These are phyloP conservation scores for Anoplophora glabripennis DNA, from an alignment of 1,140 invertebrate genomes.

Conservation along the genomic window DNA sequence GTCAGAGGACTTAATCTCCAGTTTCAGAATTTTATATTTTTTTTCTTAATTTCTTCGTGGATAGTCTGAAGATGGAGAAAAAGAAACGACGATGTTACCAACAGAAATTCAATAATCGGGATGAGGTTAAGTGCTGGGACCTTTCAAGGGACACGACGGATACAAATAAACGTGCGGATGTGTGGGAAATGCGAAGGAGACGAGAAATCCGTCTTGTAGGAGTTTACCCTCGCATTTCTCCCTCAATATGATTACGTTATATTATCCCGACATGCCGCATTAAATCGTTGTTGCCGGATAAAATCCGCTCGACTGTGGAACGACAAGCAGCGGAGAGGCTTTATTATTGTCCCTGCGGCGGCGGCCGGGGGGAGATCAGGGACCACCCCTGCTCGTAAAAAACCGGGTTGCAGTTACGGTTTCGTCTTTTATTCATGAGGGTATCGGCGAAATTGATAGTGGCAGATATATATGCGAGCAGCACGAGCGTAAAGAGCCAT, in stretches of 20 bases:
- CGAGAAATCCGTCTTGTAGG: background rate
- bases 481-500: background rate
- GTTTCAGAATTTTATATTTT: too few species aligned
- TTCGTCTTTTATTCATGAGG: constrained; percentile 18
- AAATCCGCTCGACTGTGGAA: constrained; percentile 8
- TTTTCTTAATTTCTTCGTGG: too few species aligned
- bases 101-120: too few species aligned
- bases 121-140: too few species aligned
- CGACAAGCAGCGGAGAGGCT: constrained; percentile 5
- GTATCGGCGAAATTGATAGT: constrained; percentile 12
- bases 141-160: too few species aligned
- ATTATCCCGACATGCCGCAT: constrained; percentile 10
- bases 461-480: background rate
- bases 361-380: background rate
- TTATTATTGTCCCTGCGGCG: constrained; percentile 12
- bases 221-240: background rate
- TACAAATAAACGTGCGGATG: too few species aligned
- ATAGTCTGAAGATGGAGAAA: too few species aligned
- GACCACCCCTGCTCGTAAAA: constrained; percentile 5
- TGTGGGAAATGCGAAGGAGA: background rate
- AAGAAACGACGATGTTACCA: too few species aligned
- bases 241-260: constrained; percentile 12
- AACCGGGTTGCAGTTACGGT: constrained; percentile 13
- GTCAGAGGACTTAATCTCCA: too few species aligned
- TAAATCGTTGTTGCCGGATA: constrained; percentile 12